Conservation (phyloP, 1,140 invertebrate species). For the Diprion similis region DNA sequence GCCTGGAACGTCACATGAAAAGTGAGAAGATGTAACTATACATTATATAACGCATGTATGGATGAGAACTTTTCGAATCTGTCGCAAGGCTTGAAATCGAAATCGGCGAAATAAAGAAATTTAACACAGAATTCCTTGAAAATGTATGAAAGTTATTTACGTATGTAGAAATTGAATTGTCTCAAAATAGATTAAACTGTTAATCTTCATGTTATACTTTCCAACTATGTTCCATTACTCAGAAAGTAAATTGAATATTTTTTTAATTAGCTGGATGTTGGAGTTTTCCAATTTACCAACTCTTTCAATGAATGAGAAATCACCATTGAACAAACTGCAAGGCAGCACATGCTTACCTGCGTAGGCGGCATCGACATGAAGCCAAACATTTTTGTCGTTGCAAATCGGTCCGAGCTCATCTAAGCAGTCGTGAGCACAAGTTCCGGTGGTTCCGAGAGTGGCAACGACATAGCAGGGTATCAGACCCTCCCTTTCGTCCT, state of each 20-base stretch:
- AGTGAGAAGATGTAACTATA: constrained; percentile 13
- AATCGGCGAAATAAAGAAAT: constrained; percentile 45
- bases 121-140: constrained; percentile 25
- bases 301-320: neutral
- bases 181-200: no score
- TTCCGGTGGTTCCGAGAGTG: constrained; percentile 91
- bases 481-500: constrained; percentile 74
- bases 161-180: no score
- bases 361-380: constrained; percentile 91
- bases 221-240: no score
- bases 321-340: no score
- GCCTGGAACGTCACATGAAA: constrained; percentile 57
- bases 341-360: constrained; percentile 61
- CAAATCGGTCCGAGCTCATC: constrained; percentile 84
- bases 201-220: no score
- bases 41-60: neutral
- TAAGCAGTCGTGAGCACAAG: constrained; percentile 91
- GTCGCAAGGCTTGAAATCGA: neutral
- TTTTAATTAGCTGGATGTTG: no score
- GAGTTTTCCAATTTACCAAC: no score
- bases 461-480: constrained; percentile 84
- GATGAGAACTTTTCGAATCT: neutral
- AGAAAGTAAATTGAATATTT: no score
- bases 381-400: constrained; percentile 77
- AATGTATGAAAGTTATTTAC: no score